These are phyloP conservation scores for Euschistus heros DNA, from an alignment of 1,140 invertebrate genomes.

Conservation along the genomic window DNA sequence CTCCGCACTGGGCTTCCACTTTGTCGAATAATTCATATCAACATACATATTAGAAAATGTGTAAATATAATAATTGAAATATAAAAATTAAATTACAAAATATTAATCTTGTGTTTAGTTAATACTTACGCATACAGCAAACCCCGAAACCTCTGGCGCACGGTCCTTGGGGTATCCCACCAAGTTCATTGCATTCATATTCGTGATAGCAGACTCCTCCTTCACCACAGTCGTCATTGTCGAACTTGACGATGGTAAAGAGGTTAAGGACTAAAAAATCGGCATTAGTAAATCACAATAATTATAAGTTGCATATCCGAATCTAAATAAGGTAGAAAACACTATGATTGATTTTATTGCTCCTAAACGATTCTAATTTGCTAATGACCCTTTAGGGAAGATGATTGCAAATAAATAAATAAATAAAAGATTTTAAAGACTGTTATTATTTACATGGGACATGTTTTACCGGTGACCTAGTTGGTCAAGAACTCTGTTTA, in stretches of 20 bases:
- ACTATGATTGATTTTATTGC: not conserved
- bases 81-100: not conserved
- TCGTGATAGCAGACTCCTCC: constrained; percentile 51
- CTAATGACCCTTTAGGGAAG: not conserved
- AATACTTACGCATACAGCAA: constrained; percentile 59
- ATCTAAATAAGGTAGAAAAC: no score
- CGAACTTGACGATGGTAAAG: constrained; percentile 60
- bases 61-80: not conserved
- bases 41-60: not conserved
- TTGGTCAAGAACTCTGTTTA: no score
- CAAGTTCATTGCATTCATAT: constrained; percentile 48
- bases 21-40: constrained; percentile 7
- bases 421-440: no score
- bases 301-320: no score
- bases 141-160: constrained; percentile 63
- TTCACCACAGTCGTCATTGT: constrained; percentile 48
- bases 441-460: no score
- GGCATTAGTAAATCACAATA: no score
- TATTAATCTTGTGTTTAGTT: not conserved
- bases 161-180: constrained; percentile 48
- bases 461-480: no score
- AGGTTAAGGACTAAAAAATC: constrained; percentile 45
- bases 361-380: not conserved
- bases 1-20: constrained; percentile 48
- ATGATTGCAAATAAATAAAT: not conserved